These are phyloP conservation scores for Mus musculus DNA, from an alignment of 2,113 vertebrate genomes.

Conservation along the genomic window GRCm39 chr10:53807501-53808000, in stretches of 20 bases:
- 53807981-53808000: background rate
- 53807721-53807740: background rate
- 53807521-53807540: background rate
- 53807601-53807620: background rate
- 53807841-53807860: background rate
- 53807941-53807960: background rate
- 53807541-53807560: background rate
- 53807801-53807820: background rate
- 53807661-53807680: background rate
- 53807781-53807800: background rate
- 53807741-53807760: conserved; percentile 18
- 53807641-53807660: background rate
- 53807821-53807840: background rate
- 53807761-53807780: background rate
- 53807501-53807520: background rate
- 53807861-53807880: background rate
- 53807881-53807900: background rate
- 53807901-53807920: background rate
- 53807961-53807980: background rate
- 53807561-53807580: background rate
- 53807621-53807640: background rate
- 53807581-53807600: background rate
- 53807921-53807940: background rate
- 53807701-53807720: conserved; percentile 8
- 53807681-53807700: background rate